Evolutionary conservation across 30 jellyfish, hydroid and myxozoan genomes (phyloP).

Genomic region (Sanderia malayensis): DNA sequence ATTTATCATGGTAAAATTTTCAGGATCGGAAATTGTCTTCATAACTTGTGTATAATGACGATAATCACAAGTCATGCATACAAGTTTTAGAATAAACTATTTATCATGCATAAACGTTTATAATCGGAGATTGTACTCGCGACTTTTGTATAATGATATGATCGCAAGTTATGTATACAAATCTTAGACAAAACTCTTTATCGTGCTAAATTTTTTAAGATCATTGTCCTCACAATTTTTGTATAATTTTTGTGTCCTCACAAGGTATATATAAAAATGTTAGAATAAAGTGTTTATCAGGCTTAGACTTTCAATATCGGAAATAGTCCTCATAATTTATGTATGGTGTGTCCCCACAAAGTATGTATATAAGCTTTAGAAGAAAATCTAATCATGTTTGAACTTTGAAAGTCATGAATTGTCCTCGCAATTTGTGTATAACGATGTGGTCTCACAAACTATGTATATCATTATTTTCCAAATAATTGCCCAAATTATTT

Average conservation of each 20-base stretch:
- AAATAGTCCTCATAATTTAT: background rate
- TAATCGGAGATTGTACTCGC: background rate
- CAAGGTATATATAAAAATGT: background rate
- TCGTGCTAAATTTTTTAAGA: background rate
- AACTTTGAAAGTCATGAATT: too few relatives aligned
- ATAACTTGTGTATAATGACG: slow-evolving; percentile 2
- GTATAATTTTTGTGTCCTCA: slow-evolving; percentile 6
- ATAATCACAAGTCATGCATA: background rate
- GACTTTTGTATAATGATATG: background rate
- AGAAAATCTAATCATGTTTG: too few relatives aligned
- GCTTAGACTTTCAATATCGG: background rate
- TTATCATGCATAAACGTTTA: background rate
- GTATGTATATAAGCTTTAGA: too few relatives aligned
- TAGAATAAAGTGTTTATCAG: background rate
- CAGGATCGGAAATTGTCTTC: background rate
- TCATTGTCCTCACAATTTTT: background rate
- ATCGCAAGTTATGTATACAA: background rate
- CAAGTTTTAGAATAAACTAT: background rate
- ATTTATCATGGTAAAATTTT: background rate
- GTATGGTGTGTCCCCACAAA: background rate
- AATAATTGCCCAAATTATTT: too few relatives aligned
- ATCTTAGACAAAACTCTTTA: background rate
- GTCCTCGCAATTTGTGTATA: too few relatives aligned
- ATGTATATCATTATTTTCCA: too few relatives aligned
- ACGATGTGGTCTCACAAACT: too few relatives aligned